Evolutionary conservation across 2,888 invertebrate species (phyloP).

Genomic region (Drosophila leonis): DNA sequence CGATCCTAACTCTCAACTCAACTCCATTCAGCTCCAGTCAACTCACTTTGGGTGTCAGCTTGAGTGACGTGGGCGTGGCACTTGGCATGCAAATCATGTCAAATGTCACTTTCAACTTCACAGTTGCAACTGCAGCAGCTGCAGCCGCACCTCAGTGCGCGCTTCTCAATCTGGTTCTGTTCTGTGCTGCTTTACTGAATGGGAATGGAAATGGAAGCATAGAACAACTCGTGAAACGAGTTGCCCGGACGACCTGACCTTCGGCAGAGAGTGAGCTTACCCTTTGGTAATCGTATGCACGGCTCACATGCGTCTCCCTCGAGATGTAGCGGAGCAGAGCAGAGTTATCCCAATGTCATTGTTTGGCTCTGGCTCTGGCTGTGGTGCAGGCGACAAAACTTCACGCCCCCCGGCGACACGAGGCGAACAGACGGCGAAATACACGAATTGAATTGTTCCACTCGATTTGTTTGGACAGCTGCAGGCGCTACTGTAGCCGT

Average conservation of each 20-base stretch:
- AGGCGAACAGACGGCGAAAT: conserved; percentile 6
- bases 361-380: conserved; percentile 13
- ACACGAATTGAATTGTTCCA: conserved; percentile 59
- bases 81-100: conserved; percentile 80
- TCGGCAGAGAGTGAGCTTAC: conserved; percentile 47
- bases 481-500: conserved; percentile 52
- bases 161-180: conserved; percentile 25
- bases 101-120: conserved; percentile 70
- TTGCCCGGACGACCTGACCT: conserved; percentile 59
- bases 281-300: conserved; percentile 42
- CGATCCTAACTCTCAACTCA: conserved; percentile 14
- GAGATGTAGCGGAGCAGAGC: conserved; percentile 1
- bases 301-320: conserved; percentile 4
- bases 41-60: conserved; percentile 36
- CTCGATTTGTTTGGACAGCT: conserved; percentile 63
- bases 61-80: conserved; percentile 78
- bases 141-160: conserved; percentile 9
- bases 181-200: conserved; percentile 24
- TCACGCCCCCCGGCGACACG: conserved; percentile 43
- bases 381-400: conserved; percentile 46
- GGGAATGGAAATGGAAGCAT: neutral
- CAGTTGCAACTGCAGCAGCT: conserved; percentile 60
- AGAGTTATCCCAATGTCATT: conserved; percentile 23
- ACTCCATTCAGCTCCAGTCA: conserved; percentile 3
- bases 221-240: conserved; percentile 44